These are phyloP conservation scores for Yponomeuta evonymella DNA, from an alignment of 2,888 invertebrate genomes.

Conservation along the genomic window DNA sequence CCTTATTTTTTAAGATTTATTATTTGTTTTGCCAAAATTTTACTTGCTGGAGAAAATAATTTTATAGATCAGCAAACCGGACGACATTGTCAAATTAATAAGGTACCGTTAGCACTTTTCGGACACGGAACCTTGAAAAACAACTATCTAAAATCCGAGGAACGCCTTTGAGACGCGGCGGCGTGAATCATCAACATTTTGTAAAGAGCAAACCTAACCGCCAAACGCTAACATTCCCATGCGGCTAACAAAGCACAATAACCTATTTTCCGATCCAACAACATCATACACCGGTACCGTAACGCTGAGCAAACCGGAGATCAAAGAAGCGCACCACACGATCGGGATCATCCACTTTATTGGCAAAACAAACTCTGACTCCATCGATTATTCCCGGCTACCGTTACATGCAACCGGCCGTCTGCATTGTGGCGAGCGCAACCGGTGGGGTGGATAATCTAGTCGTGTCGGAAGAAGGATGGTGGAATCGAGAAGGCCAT, in stretches of 20 bases:
- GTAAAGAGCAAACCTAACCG: not conserved
- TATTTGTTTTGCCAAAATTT: too few species aligned
- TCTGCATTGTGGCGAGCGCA: constrained; percentile 1
- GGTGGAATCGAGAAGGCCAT: not conserved
- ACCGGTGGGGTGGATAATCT: constrained; percentile 8
- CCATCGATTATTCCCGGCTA: constrained; percentile 66
- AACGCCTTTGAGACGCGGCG: too few species aligned
- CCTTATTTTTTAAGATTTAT: too few species aligned
- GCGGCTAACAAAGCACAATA: not conserved
- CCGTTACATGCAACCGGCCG: constrained; percentile 49
- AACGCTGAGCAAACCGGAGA: constrained; percentile 3
- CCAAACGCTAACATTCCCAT: not conserved
- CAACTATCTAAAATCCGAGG: too few species aligned
- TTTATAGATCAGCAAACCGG: too few species aligned
- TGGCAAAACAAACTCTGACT: constrained; percentile 65
- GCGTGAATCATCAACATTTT: not conserved
- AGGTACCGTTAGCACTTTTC: too few species aligned
- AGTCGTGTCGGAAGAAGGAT: not conserved
- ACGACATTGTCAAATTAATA: too few species aligned
- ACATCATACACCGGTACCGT: constrained; percentile 5
- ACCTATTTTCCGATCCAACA: not conserved
- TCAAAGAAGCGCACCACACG: constrained; percentile 40
- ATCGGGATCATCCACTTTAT: constrained; percentile 58
- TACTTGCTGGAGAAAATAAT: too few species aligned
- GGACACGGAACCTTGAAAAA: too few species aligned